Percentiles rank a stretch among this genome's conserved stretches.
These are phyloP conservation scores for Allobates femoralis DNA, from an alignment of 2,797 vertebrate genomes.

Conservation along the genomic window DNA sequence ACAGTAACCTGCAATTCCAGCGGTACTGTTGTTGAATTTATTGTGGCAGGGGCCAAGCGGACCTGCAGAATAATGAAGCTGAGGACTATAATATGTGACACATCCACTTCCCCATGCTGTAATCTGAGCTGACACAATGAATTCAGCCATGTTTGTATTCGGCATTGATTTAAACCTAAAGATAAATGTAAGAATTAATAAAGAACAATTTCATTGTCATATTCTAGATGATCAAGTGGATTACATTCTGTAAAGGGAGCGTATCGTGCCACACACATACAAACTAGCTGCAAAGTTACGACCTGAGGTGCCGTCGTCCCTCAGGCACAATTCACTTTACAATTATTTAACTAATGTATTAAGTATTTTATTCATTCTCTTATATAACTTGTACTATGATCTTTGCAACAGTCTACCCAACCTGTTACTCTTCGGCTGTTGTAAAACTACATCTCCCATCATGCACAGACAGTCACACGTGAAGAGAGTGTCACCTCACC, in stretches of 20 bases:
- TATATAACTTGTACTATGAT: background rate
- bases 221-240: constrained; percentile 2
- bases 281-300: background rate
- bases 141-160: constrained; percentile 72
- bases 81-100: constrained; percentile 74
- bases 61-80: constrained; percentile 77
- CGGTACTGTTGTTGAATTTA: constrained; percentile 75
- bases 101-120: constrained; percentile 73
- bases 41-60: constrained; percentile 78
- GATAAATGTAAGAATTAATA: constrained; percentile 17
- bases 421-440: background rate
- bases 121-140: constrained; percentile 80
- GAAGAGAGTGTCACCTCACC: too few species aligned
- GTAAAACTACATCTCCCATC: background rate
- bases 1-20: constrained; percentile 80
- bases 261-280: background rate
- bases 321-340: background rate
- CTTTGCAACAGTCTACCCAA: background rate
- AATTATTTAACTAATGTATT: background rate
- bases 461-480: background rate
- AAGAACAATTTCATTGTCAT: constrained; percentile 18
- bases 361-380: background rate
- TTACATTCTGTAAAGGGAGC: background rate
- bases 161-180: constrained; percentile 56
- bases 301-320: background rate